phyloP scores from a whole-genome alignment of 2,113 vertebrate species.

The Ceyx margarethae region DNA sequence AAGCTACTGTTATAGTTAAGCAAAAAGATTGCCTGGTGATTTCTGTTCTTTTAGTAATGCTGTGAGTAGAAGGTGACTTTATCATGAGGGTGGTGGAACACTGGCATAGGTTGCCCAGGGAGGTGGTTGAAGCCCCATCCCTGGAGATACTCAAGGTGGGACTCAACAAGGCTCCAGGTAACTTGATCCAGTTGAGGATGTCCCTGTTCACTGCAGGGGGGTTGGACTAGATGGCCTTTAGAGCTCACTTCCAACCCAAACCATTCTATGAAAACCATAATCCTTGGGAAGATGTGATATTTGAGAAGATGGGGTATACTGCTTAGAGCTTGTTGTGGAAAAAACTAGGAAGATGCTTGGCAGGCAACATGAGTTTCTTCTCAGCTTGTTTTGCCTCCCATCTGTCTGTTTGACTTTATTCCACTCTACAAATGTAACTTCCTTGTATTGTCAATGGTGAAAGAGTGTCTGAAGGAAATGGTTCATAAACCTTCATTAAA shows the following conservation, averaged over 20 bases:
- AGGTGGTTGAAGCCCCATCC: no score
- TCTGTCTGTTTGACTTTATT: slow-evolving; percentile 55
- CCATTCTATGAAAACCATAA: background rate
- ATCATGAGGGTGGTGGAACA: no score
- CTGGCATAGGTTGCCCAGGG: no score
- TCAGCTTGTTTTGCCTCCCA: slow-evolving; percentile 51
- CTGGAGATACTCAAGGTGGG: no score
- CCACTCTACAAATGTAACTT: slow-evolving; percentile 45
- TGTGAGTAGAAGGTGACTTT: background rate
- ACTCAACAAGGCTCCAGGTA: no score
- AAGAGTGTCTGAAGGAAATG: slow-evolving; percentile 57
- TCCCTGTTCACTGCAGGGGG: no score
- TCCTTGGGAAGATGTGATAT: background rate
- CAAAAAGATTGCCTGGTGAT: slow-evolving; percentile 19
- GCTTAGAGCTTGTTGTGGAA: slow-evolving; percentile 11
- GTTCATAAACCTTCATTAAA: slow-evolving; percentile 48
- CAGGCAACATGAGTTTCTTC: slow-evolving; percentile 12
- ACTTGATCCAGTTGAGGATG: no score
- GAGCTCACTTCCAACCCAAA: no score
- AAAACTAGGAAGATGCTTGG: slow-evolving; percentile 44
- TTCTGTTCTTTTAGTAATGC: background rate
- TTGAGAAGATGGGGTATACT: background rate
- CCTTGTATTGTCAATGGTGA: slow-evolving; percentile 48
- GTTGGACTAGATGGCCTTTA: no score
- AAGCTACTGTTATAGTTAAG: background rate